These are phyloP conservation scores for Lamellibrachia luymesi DNA, from an alignment of 1,140 invertebrate genomes.

Conservation along the genomic window DNA sequence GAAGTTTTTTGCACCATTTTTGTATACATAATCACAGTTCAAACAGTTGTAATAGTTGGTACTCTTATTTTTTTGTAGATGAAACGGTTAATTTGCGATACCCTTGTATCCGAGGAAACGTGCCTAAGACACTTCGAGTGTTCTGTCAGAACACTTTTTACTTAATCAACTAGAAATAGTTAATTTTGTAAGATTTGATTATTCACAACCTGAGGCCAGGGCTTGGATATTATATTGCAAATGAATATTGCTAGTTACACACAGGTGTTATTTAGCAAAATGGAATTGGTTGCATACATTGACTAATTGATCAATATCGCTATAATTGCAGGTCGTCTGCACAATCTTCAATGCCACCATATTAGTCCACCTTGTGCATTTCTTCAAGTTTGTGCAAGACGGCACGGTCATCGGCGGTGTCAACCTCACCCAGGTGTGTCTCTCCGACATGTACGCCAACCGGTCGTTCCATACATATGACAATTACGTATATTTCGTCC, in stretches of 20 bases:
- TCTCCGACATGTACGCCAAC: not conserved
- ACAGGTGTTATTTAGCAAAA: no score
- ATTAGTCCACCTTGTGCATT: not conserved
- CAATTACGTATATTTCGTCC: not conserved
- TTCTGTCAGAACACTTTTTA: no score
- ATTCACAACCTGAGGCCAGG: no score
- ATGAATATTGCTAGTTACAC: no score
- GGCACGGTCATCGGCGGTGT: not conserved
- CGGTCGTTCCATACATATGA: not conserved
- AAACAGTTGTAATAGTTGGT: not conserved
- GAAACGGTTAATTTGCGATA: no score
- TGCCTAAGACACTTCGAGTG: no score
- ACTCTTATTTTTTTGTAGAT: not conserved
- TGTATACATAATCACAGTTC: not conserved
- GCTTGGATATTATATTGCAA: no score
- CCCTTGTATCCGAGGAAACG: no score
- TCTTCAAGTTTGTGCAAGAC: not conserved
- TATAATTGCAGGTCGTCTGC: not conserved
- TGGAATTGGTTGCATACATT: no score
- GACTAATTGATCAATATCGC: not conserved
- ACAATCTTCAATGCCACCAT: not conserved
- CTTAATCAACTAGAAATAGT: no score
- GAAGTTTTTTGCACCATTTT: not conserved
- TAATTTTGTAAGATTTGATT: no score
- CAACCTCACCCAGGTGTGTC: not conserved